Conservation (phyloP, 1,140 invertebrate genomes). For the Procambarus virginalis region DNA sequence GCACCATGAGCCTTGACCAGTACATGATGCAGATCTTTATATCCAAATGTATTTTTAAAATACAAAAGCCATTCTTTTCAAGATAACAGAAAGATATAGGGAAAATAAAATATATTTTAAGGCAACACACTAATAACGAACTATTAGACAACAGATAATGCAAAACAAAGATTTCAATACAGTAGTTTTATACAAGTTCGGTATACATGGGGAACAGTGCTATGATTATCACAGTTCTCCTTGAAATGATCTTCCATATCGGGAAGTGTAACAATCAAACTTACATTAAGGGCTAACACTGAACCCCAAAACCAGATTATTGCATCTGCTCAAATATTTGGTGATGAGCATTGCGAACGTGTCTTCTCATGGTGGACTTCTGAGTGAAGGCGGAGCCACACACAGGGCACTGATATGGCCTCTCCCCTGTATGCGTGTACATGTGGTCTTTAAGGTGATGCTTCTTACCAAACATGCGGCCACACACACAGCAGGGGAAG, state of each 20-base stretch:
- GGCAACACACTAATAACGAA: not conserved
- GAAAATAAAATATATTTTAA: not conserved
- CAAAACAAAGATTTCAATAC: not conserved
- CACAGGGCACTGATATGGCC: constrained; percentile 84
- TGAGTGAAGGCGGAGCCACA: constrained; percentile 87
- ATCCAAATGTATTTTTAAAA: too few species aligned
- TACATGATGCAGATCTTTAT: too few species aligned
- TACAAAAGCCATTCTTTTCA: not conserved
- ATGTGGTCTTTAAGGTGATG: constrained; percentile 83
- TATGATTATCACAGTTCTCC: not conserved
- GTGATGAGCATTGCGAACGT: constrained; percentile 74
- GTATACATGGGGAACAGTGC: not conserved
- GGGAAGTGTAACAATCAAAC: not conserved
- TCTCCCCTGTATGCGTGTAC: constrained; percentile 91
- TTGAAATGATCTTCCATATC: not conserved
- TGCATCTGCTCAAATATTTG: constrained; percentile 50
- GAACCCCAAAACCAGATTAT: constrained; percentile 5
- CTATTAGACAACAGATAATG: not conserved
- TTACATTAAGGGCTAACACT: not conserved
- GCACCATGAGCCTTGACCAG: too few species aligned
- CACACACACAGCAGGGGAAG: constrained; percentile 75
- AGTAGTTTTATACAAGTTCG: not conserved
- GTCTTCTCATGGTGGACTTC: constrained; percentile 83
- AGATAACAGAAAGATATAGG: not conserved
- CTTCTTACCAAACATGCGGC: constrained; percentile 77